These are phyloP conservation scores for Asobara japonica DNA, from an alignment of 1,140 invertebrate genomes.

Conservation along the genomic window DNA sequence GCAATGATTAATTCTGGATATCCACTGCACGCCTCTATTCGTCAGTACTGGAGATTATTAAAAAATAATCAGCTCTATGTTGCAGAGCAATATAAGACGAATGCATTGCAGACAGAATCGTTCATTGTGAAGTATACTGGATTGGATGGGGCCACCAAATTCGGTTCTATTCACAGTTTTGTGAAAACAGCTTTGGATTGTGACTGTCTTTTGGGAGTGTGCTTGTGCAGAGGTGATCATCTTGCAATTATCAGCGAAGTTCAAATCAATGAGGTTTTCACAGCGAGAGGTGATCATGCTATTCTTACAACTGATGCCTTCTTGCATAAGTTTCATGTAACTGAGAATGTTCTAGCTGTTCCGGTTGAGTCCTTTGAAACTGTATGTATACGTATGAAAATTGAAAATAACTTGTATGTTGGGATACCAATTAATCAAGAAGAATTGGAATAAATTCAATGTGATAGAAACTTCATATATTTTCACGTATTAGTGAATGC, in stretches of 20 bases:
- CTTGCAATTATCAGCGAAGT: not conserved
- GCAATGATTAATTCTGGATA: not conserved
- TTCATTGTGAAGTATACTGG: not conserved
- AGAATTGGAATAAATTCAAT: slow-evolving; percentile 2
- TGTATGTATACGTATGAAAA: not conserved
- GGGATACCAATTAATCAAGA: not conserved
- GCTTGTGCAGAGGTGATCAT: not conserved
- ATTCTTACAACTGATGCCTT: not conserved
- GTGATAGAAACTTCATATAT: too few species aligned
- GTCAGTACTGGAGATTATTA: slow-evolving; percentile 29
- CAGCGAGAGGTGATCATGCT: not conserved
- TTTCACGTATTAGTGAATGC: too few species aligned
- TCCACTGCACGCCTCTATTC: not conserved
- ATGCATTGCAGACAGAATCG: not conserved
- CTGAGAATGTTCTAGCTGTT: not conserved
- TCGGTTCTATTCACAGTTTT: not conserved
- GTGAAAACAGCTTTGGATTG: not conserved
- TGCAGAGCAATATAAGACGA: not conserved
- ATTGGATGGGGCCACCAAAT: not conserved
- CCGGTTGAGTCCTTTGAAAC: not conserved
- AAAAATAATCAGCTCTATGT: slow-evolving; percentile 37
- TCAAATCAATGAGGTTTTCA: not conserved
- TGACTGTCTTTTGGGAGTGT: not conserved
- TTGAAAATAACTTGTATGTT: not conserved
- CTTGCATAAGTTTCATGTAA: not conserved